phyloP scores from a whole-genome alignment of 2,797 vertebrate genomes.

The Gambusia yucatana region DNA sequence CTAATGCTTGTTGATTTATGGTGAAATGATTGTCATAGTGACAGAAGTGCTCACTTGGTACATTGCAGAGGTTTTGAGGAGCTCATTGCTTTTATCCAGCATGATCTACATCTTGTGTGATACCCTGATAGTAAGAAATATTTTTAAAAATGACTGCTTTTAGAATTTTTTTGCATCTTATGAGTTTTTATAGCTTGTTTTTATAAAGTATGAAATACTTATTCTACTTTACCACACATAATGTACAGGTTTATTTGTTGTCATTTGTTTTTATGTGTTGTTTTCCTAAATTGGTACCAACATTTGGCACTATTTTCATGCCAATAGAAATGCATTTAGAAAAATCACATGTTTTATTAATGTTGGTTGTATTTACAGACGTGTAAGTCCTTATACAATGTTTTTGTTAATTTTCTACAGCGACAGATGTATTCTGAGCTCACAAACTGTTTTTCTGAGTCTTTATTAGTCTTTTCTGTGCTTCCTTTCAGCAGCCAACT shows the following conservation, averaged over 20 bases:
- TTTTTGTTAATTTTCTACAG: neutral
- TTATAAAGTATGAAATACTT: neutral
- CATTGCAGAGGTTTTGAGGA: neutral
- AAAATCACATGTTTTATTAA: neutral
- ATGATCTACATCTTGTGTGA: neutral
- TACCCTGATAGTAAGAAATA: neutral
- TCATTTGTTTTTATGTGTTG: neutral
- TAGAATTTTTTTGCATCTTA: neutral
- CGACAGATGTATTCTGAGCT: neutral
- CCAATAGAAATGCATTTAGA: neutral
- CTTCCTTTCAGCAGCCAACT: conserved; percentile 36
- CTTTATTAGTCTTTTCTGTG: neutral
- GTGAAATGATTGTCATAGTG: neutral
- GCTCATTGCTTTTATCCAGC: neutral
- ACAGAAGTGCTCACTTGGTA: neutral
- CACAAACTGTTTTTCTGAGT: neutral
- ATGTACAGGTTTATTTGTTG: neutral
- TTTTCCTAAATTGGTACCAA: neutral
- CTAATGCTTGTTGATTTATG: neutral
- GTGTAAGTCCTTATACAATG: neutral
- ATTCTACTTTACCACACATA: neutral
- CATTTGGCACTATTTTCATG: neutral
- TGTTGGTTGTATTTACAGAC: neutral
- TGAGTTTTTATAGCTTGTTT: neutral
- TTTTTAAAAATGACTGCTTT: neutral